Evolutionary conservation across 2,797 vertebrate genomes (phyloP).

Genomic region (Sebastes dallii): DNA sequence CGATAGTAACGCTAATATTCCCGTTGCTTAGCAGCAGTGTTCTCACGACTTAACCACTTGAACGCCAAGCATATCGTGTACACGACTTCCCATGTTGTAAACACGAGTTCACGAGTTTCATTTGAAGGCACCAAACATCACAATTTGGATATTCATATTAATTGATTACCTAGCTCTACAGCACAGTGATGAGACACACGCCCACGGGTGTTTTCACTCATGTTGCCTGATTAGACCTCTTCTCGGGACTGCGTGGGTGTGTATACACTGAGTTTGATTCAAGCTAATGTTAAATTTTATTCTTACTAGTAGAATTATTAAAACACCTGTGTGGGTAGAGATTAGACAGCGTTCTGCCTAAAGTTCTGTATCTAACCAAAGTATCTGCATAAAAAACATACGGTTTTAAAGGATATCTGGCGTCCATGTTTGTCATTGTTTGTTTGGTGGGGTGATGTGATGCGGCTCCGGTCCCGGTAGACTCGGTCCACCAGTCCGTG

Average conservation of each 20-base stretch:
- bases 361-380: not conserved
- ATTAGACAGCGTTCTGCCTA: not conserved
- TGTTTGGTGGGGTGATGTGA: slow-evolving; percentile 89
- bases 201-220: too few species aligned
- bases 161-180: too few species aligned
- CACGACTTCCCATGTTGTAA: too few species aligned
- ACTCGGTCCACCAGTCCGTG: slow-evolving; percentile 96
- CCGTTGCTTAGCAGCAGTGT: too few species aligned
- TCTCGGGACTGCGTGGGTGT: not conserved
- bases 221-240: not conserved
- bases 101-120: too few species aligned
- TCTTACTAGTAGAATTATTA: not conserved
- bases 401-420: slow-evolving; percentile 91
- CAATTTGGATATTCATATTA: too few species aligned
- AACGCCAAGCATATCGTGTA: too few species aligned
- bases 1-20: too few species aligned
- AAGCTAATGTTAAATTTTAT: not conserved
- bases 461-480: slow-evolving; percentile 92
- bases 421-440: slow-evolving; percentile 90
- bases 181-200: too few species aligned
- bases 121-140: too few species aligned
- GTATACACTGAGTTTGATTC: too few species aligned
- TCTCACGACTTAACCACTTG: too few species aligned
- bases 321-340: not conserved
- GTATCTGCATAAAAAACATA: not conserved